phyloP scores from a whole-genome alignment of 2,113 vertebrate genomes.

The Lycocorax pyrrhopterus region DNA sequence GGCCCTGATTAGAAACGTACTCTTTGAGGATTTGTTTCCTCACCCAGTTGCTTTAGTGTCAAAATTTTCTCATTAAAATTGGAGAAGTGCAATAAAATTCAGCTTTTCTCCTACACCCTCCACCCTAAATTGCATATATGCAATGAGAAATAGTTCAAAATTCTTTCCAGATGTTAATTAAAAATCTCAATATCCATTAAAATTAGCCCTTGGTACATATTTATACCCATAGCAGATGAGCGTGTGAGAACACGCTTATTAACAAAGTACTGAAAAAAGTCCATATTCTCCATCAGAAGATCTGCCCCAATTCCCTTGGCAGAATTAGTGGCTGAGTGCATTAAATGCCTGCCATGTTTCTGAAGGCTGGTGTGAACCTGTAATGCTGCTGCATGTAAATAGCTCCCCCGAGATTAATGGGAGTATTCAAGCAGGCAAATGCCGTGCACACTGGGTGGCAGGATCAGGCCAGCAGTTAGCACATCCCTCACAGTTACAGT shows the following conservation, averaged over 20 bases:
- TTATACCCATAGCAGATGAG: not conserved
- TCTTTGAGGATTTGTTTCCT: not conserved
- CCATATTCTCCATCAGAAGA: not conserved
- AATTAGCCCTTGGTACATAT: not conserved
- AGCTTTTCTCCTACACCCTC: not conserved
- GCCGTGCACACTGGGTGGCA: not conserved
- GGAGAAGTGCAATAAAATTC: not conserved
- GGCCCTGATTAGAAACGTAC: not conserved
- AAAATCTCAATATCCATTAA: not conserved
- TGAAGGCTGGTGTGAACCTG: not conserved
- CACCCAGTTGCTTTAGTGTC: not conserved
- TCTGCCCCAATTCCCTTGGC: not conserved
- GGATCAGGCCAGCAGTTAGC: slow-evolving; percentile 25
- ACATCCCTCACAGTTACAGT: not conserved
- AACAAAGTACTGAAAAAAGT: not conserved
- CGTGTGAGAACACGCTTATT: not conserved
- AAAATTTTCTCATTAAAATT: not conserved
- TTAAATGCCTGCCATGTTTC: not conserved
- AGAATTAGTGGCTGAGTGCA: not conserved
- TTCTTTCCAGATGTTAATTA: slow-evolving; percentile 8
- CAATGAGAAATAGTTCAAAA: not conserved
- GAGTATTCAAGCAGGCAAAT: not conserved
- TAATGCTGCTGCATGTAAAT: not conserved
- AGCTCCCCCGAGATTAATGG: not conserved
- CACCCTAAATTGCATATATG: not conserved